Base-by-base conservation (phyloP, 2,888 invertebrate genomes). In the Perizoma affinitatum region DNA sequence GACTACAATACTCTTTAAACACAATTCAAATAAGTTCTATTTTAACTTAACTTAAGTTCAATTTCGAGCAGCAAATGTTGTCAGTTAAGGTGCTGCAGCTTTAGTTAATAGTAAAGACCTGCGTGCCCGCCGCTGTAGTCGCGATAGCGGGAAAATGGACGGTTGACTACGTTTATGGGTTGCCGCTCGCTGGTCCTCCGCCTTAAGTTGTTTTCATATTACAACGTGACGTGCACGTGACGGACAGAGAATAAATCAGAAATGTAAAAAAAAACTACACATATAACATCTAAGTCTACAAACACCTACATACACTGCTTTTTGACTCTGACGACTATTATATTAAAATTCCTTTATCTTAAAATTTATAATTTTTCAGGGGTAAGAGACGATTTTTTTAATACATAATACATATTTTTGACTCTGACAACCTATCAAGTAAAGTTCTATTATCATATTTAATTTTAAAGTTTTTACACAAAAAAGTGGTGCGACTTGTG, bases 161-260 rank as follows among this genome's bases (percentile, higher is more conserved):
- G 91, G 88, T 90, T 90, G 90, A 87, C 88, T 88, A 91, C 90
- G 87, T 91, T 91, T 91, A 90, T 86, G 84, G 88, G 86, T 86
- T 81, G 80, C 82, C 87, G 63, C 55, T 63, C 82, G 83, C 83
- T 80, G 80, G 84, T 83, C 82, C 80, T 82, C 80, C 78, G 81
- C 86, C 86, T 90, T 87, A 84, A 87, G 78, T 80, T 79, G 73
- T 82, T 82, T 81, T 63, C n/a, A 5, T 35, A 63, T 55, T 33
- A 35, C 52, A 45, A 56, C 55, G 58, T n/a, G 44, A 58, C 58
- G 55, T 10, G 22, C 7, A 34, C 62, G 58, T 55, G 34, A 58
- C 58, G 58, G 51, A n/a, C 11, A 34, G 6, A 55, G 33, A 45
- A n/a, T 43, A 40, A 7, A 7, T 42, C 10, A 42, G n/a, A 42